These are phyloP conservation scores for Adelges cooleyi DNA, from an alignment of 1,140 invertebrate species.

Conservation along the genomic window DNA sequence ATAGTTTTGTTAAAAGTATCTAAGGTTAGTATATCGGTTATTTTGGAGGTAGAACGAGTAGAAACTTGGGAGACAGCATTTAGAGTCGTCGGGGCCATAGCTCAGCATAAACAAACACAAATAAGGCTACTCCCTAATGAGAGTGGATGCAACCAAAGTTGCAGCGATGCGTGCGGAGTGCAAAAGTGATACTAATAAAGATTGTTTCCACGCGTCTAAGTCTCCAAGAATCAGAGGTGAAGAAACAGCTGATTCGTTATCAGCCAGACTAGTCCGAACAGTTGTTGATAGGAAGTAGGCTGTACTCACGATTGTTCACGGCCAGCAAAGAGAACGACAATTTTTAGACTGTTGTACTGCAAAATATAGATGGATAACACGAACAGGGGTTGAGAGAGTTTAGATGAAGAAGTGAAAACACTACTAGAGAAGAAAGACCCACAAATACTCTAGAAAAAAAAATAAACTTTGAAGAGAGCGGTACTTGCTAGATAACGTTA, in stretches of 20 bases:
- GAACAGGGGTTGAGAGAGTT: neutral
- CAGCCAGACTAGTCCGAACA: neutral
- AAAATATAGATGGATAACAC: neutral
- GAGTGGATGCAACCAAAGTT: neutral
- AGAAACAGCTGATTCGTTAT: neutral
- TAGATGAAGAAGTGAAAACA: neutral
- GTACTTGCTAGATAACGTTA: neutral
- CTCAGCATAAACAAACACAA: neutral
- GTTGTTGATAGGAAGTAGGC: neutral
- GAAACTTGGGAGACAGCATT: neutral
- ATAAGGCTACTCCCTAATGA: neutral
- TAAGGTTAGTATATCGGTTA: neutral
- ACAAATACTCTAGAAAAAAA: neutral
- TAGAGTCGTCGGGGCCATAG: neutral
- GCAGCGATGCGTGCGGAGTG: neutral
- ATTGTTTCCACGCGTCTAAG: neutral
- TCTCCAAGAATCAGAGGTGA: neutral
- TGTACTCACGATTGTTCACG: neutral
- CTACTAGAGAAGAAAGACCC: neutral
- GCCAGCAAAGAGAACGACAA: neutral
- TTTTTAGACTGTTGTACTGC: neutral
- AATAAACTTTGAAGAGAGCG: neutral
- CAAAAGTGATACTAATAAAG: neutral
- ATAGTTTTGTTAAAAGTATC: neutral
- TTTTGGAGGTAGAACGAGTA: neutral